Percentiles rank a stretch among this genome's conserved stretches.
These are phyloP conservation scores for Andricus grossulariae DNA, from an alignment of 1,140 invertebrate genomes.

Conservation along the genomic window DNA sequence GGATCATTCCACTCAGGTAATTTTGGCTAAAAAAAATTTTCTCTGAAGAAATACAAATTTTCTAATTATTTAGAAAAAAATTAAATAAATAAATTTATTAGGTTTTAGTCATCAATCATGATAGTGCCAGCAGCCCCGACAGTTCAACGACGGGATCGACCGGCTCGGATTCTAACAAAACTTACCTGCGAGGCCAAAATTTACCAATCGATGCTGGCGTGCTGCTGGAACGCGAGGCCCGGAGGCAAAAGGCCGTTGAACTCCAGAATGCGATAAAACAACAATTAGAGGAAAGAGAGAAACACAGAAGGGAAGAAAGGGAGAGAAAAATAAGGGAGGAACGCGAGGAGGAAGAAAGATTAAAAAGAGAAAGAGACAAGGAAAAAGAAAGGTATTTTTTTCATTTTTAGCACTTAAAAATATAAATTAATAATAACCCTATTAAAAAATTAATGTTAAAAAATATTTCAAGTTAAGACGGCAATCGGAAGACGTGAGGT, in stretches of 20 bases:
- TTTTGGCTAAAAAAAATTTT: not conserved
- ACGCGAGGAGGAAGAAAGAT: slow-evolving; percentile 81
- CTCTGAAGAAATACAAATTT: too few relatives aligned
- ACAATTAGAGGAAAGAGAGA: slow-evolving; percentile 84
- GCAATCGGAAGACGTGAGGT: too few relatives aligned
- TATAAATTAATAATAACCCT: too few relatives aligned
- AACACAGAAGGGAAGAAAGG: slow-evolving; percentile 80
- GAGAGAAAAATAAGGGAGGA: slow-evolving; percentile 80
- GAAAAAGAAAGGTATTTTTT: slow-evolving; percentile 76
- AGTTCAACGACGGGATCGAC: slow-evolving; percentile 65
- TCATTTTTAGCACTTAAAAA: not conserved
- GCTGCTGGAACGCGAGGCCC: slow-evolving; percentile 81
- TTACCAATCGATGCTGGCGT: slow-evolving; percentile 82
- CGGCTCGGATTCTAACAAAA: slow-evolving; percentile 74
- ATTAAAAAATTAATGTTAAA: too few relatives aligned
- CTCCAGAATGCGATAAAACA: slow-evolving; percentile 84
- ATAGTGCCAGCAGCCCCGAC: slow-evolving; percentile 68
- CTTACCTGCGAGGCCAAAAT: slow-evolving; percentile 84
- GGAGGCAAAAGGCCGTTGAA: slow-evolving; percentile 82
- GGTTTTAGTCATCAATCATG: slow-evolving; percentile 72
- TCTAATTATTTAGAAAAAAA: too few relatives aligned
- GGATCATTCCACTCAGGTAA: slow-evolving; percentile 68
- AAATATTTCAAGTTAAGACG: too few relatives aligned
- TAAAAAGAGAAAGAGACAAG: slow-evolving; percentile 80
- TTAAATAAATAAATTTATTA: slow-evolving; percentile 36